Conservation (phyloP, 92 coral and sea anemone species). For the Blastomussa wellsi region DNA sequence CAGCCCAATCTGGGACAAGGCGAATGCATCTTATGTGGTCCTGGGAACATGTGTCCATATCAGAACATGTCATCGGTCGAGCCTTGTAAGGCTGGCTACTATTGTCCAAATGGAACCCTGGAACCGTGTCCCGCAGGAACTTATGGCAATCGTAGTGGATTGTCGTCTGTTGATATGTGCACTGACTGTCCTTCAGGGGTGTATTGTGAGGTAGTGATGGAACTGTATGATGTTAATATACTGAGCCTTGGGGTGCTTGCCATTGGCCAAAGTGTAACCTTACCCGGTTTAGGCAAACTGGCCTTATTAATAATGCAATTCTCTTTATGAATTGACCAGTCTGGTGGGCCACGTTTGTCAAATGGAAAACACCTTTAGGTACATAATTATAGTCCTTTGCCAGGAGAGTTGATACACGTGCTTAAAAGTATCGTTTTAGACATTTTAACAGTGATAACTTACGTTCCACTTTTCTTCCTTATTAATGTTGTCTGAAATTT, state of each 20-base stretch:
- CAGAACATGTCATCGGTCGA: conserved; percentile 88
- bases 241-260: background rate
- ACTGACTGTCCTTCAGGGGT: conserved; percentile 89
- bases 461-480: too few species aligned
- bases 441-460: too few species aligned
- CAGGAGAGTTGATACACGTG: too few species aligned
- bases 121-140: conserved; percentile 91
- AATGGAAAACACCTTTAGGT: too few species aligned
- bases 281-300: too few species aligned
- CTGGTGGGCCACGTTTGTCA: too few species aligned
- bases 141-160: conserved; percentile 87
- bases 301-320: too few species aligned
- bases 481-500: too few species aligned
- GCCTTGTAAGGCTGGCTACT: conserved; percentile 83
- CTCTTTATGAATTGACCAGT: too few species aligned
- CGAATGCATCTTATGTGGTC: conserved; percentile 70
- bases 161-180: conserved; percentile 64
- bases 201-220: conserved; percentile 61
- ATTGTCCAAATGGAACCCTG: conserved; percentile 88
- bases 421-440: too few species aligned
- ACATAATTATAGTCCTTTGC: too few species aligned
- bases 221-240: background rate
- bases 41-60: conserved; percentile 93
- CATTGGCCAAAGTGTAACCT: too few species aligned
- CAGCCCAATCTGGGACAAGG: conserved; percentile 89